Conservation (phyloP, 2,113 vertebrate species). For the Hippocampus guttulatus region DNA sequence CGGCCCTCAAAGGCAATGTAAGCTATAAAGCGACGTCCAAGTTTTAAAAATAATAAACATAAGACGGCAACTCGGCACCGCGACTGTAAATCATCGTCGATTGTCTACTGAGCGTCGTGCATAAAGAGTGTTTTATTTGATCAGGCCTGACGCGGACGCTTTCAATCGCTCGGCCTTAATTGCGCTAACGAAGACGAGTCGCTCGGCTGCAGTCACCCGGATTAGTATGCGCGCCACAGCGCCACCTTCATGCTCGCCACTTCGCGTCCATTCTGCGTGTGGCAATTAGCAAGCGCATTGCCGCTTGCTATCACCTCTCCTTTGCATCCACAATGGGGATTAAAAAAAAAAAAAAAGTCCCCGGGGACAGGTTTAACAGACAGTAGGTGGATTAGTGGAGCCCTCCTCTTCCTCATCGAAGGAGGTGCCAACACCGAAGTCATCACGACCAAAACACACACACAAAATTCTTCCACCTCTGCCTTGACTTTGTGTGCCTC, state of each 20-base stretch:
- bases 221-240: conserved; percentile 17
- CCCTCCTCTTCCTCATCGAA: conserved; percentile 11
- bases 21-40: too few relatives aligned
- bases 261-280: conserved; percentile 63
- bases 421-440: background rate
- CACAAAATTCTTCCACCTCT: too few relatives aligned
- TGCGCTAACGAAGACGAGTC: background rate
- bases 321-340: conserved; percentile 3
- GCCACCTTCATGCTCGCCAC: conserved; percentile 58
- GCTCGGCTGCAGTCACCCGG: conserved; percentile 12
- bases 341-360: conserved; percentile 21
- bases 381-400: conserved; percentile 42
- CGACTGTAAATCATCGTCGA: background rate
- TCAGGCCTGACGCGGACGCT: background rate
- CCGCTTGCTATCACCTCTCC: conserved; percentile 16
- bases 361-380: conserved; percentile 29
- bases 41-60: too few relatives aligned
- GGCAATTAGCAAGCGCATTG: conserved; percentile 61
- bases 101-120: background rate
- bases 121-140: background rate
- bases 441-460: too few relatives aligned
- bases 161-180: conserved; percentile 14
- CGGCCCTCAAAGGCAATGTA: too few relatives aligned
- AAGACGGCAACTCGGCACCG: too few relatives aligned
- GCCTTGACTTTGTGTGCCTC: conserved; percentile 1